Base-by-base conservation (phyloP, 2,113 vertebrate genomes). In the Oncorhynchus masou region DNA sequence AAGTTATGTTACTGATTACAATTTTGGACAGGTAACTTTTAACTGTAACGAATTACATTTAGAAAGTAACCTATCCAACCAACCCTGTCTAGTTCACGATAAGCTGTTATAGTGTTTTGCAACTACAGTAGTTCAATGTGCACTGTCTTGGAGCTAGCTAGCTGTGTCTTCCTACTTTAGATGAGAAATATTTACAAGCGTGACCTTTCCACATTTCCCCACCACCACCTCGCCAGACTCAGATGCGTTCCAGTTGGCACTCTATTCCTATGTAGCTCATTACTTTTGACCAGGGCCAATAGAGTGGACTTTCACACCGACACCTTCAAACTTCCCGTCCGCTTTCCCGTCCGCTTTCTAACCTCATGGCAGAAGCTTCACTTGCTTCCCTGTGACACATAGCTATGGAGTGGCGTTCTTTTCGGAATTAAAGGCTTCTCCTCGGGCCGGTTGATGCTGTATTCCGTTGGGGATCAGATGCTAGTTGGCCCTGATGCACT, bases 351-450 rank as follows among this genome's bases (percentile, higher is more conserved):
- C 64, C 65, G 1, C 0, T 67, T 59, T 45, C 39, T 8, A 39
- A 70, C 51, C 67, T 68, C 31, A 31, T 45, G 1, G 16, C 31
- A 20, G 34, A 24, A 3, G 69, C 81, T 73, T 3, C 49, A 5
- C 77, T 73, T 48, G 62, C 82, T 75, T 72, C 3, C 45, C 78
- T 48, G 80, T 80, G 85, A 85, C 84, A 78, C 24, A 78, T 22
- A 78, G 79, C 73, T 54, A 76, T 79, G 57, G 31, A 34, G n/a
- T 64, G 25, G 59, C 2, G 59, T 81, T 88, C 80, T 76, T 70
- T 73, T 83, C 70, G 79, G 85, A 85, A 91, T 88, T 76, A 90
- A 92, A 89, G 84, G 84, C 81, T 54, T 3, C 60, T 85, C 85
- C 83, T 83, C n/a, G 2, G 81, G 81, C 82, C 72, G 79, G 88